Evolutionary conservation across 2,113 vertebrate genomes (phyloP).

Genomic region (Xenopus borealis): DNA sequence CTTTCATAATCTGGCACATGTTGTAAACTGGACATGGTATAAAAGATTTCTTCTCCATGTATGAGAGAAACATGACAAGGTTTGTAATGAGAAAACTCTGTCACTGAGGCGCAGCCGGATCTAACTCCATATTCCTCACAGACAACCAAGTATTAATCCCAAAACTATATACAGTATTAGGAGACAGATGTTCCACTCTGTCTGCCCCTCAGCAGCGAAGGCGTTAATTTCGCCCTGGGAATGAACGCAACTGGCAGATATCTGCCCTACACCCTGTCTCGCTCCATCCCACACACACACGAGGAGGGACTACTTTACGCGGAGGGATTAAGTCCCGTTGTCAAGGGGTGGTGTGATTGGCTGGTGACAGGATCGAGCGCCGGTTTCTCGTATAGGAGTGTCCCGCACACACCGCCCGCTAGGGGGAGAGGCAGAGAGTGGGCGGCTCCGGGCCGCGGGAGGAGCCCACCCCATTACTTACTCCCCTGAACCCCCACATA

Average conservation of each 20-base stretch:
- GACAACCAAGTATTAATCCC: too few relatives aligned
- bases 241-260: too few relatives aligned
- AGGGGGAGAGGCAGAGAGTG: background rate
- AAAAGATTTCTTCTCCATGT: too few relatives aligned
- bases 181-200: too few relatives aligned
- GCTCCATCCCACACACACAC: background rate
- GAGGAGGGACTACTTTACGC: background rate
- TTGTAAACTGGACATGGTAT: too few relatives aligned
- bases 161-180: too few relatives aligned
- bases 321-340: slow-evolving; percentile 1
- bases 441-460: background rate
- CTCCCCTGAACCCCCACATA: too few relatives aligned
- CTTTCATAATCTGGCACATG: too few relatives aligned
- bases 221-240: background rate
- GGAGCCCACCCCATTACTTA: background rate
- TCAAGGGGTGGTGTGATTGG: background rate
- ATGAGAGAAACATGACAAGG: too few relatives aligned
- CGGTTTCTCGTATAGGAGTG: background rate
- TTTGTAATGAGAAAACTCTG: too few relatives aligned
- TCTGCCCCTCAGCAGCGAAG: background rate
- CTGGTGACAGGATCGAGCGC: background rate
- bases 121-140: too few relatives aligned
- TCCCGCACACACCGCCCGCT: background rate
- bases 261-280: background rate
- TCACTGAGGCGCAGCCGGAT: too few relatives aligned